Conservation (phyloP, 2,888 invertebrate species). For the Ectobius pallidus region DNA sequence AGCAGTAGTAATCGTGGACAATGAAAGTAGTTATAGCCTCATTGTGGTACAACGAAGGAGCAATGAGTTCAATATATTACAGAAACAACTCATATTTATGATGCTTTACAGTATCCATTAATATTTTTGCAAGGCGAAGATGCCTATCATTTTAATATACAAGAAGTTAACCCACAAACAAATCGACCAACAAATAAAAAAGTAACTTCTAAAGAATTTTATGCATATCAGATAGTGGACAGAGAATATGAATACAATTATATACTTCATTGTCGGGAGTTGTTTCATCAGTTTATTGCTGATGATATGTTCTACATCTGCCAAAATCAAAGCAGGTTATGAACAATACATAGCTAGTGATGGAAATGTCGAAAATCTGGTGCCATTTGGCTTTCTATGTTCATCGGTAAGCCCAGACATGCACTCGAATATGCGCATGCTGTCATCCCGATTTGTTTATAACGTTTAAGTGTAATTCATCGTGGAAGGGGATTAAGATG, state of each 20-base stretch:
- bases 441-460: no score
- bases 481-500: no score
- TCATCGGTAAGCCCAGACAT: no score
- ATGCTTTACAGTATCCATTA: neutral
- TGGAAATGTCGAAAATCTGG: no score
- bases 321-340: no score
- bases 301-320: no score
- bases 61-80: constrained; percentile 2
- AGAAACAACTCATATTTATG: neutral
- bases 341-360: no score
- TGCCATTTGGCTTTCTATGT: no score
- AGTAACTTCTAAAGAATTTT: neutral
- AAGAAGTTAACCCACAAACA: no score
- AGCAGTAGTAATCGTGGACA: constrained; percentile 26
- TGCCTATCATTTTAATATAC: constrained; percentile 8
- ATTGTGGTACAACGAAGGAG: neutral
- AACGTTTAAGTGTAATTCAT: no score
- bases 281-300: constrained; percentile 18
- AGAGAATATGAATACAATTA: neutral
- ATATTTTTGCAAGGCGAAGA: constrained; percentile 17
- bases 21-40: constrained; percentile 11
- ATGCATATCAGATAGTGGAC: constrained; percentile 5
- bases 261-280: neutral
- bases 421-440: no score
- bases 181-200: no score